These are phyloP conservation scores for Lypha dubia DNA, from an alignment of 2,888 invertebrate species.

Conservation along the genomic window DNA sequence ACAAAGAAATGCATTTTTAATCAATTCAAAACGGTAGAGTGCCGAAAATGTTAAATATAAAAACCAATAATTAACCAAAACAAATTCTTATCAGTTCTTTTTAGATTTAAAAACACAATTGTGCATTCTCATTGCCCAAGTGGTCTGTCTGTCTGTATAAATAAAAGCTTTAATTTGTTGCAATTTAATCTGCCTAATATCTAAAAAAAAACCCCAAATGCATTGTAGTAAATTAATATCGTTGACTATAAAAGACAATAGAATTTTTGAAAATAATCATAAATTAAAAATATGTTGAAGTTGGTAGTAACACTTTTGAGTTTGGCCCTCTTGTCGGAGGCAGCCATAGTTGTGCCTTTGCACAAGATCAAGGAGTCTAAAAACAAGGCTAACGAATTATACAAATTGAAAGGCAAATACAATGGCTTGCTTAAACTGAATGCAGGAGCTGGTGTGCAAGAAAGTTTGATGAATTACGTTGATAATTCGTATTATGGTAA, in stretches of 20 bases:
- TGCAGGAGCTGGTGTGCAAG: slow-evolving; percentile 10
- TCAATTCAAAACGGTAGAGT: too few species aligned
- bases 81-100: too few species aligned
- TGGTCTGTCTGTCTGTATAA: too few species aligned
- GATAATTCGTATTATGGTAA: slow-evolving; percentile 98
- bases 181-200: too few species aligned
- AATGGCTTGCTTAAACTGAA: neutral
- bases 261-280: neutral
- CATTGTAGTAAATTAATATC: too few species aligned
- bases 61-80: too few species aligned
- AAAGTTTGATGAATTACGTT: slow-evolving; percentile 87
- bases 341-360: slow-evolving; percentile 61
- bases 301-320: slow-evolving; percentile 82
- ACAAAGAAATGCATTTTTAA: too few species aligned
- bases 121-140: too few species aligned
- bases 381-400: slow-evolving; percentile 53
- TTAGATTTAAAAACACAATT: too few species aligned
- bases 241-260: slow-evolving; percentile 42
- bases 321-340: slow-evolving; percentile 62
- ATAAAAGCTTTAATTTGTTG: too few species aligned
- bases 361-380: slow-evolving; percentile 51
- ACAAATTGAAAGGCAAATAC: slow-evolving; percentile 48
- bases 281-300: slow-evolving; percentile 59
- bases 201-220: too few species aligned
- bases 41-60: too few species aligned